Evolutionary conservation across 2,113 vertebrate genomes (phyloP), one percentile per base, ranked within the genome.

Genomic region (Phrynocephalus versicolor): DNA sequence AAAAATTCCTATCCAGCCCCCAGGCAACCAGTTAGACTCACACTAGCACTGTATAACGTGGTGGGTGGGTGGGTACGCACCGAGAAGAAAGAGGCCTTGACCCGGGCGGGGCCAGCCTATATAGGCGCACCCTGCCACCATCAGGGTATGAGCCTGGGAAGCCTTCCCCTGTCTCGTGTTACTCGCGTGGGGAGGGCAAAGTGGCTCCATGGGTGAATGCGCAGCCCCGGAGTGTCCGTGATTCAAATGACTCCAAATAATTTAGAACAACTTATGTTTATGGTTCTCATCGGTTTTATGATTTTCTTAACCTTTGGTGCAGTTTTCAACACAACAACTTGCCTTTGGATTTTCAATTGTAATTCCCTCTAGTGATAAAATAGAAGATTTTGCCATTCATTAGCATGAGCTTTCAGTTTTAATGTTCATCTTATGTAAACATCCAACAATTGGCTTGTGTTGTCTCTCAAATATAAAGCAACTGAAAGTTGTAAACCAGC

Each of bases 231-330:
- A n/a, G n/a, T n/a, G n/a, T n/a, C n/a, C n/a, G n/a, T n/a, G n/a
- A n/a, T n/a, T n/a, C 4, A 79, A 80, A 71, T 84, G 8, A 23
- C 78, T 90, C 45, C 85, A 86, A 89, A 65, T n/a, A 64, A 71
- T 67, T 73, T 2, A 81, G 73, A 86, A 83, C 12, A 73, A 4
- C 6, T 30, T 7, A 37, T 1, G 88, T 12, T 1, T 25, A 72
- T 45, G 76, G 13, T 90, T 88, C 33, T 60, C 81, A 23, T 79
- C 76, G 30, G 15, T 25, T 37, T 69, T 70, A 57, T 75, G 35
- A 39, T 1, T 71, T 0, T 25, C 87, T 35, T 72, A 75, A 57
- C 8, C 76, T 73, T 69, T 18, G n/a, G 41, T 19, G 3, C 27
- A 81, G 33, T 60, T 82, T 51, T 70, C 82, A 51, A 70, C 14